A percentile compares a stretch with the other conserved stretches of the same genome.
Evolutionary conservation across 1,140 invertebrate species (phyloP).

Genomic region (Saccostrea echinata): DNA sequence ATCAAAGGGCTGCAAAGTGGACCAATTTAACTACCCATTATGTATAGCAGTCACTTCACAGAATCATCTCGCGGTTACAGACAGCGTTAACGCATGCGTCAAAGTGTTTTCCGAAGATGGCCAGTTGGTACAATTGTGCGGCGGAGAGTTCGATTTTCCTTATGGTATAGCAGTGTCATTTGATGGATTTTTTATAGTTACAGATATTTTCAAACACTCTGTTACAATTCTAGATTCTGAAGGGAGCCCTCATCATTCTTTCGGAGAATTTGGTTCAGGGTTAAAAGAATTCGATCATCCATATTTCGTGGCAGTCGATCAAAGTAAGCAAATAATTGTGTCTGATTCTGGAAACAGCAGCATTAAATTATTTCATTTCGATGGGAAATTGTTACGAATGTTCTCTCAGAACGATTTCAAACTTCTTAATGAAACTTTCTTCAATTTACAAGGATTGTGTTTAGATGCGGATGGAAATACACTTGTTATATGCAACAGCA

Average conservation of each 20-base stretch:
- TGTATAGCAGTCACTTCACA: conserved; percentile 74
- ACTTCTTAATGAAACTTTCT: conserved; percentile 67
- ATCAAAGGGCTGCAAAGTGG: conserved; percentile 65
- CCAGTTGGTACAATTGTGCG: conserved; percentile 57
- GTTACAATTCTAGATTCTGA: conserved; percentile 68
- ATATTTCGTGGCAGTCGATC: conserved; percentile 75
- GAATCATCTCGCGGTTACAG: conserved; percentile 74
- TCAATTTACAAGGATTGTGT: conserved; percentile 73
- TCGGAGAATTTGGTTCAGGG: conserved; percentile 73
- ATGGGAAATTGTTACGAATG: conserved; percentile 70
- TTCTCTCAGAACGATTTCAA: conserved; percentile 71
- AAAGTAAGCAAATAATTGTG: conserved; percentile 75
- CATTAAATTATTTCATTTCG: conserved; percentile 77
- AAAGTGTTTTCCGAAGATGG: conserved; percentile 72
- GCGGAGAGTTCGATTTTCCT: conserved; percentile 70
- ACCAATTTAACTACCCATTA: conserved; percentile 74
- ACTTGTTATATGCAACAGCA: conserved; percentile 74
- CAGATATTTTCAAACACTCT: conserved; percentile 75
- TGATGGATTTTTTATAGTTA: conserved; percentile 70
- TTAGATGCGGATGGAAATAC: conserved; percentile 74
- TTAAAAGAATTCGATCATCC: conserved; percentile 74
- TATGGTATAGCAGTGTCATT: conserved; percentile 70
- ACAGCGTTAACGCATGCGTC: conserved; percentile 75
- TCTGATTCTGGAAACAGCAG: conserved; percentile 76
- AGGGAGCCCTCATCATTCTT: conserved; percentile 66